These are phyloP conservation scores for Drosophila niveifrons DNA, from an alignment of 2,888 invertebrate genomes.

Conservation along the genomic window DNA sequence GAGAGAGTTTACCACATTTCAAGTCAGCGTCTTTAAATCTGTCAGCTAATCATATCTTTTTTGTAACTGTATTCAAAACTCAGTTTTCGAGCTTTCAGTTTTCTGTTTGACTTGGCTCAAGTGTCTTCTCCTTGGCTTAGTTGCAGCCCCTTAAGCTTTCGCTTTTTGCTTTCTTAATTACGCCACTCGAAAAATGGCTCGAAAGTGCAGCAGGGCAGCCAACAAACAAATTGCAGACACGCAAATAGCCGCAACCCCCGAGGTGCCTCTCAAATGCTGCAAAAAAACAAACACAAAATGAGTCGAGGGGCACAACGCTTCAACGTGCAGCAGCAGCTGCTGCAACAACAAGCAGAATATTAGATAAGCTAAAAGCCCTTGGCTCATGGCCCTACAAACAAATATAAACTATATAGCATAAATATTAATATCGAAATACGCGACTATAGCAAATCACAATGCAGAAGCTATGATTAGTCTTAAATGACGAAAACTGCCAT, in stretches of 20 bases:
- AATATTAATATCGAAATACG: slow-evolving; percentile 2
- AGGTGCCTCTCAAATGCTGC: slow-evolving; percentile 29
- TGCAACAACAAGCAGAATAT: slow-evolving; percentile 5
- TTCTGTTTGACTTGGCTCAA: slow-evolving; percentile 56
- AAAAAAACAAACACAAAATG: slow-evolving; percentile 31
- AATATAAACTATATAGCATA: background rate
- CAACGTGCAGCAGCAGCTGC: slow-evolving; percentile 5
- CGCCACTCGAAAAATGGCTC: slow-evolving; percentile 64
- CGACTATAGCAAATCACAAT: background rate
- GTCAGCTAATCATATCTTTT: slow-evolving; percentile 64
- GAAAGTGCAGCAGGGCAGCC: slow-evolving; percentile 54
- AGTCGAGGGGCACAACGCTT: slow-evolving; percentile 4
- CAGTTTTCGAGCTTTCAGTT: slow-evolving; percentile 28
- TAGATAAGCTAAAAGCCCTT: slow-evolving; percentile 1
- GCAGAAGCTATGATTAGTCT: background rate
- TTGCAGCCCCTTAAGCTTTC: slow-evolving; percentile 53
- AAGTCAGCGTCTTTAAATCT: slow-evolving; percentile 55
- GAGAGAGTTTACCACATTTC: slow-evolving; percentile 40
- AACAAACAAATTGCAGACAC: slow-evolving; percentile 66
- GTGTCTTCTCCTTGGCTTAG: slow-evolving; percentile 53
- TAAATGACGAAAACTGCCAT: background rate
- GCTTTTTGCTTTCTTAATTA: slow-evolving; percentile 72
- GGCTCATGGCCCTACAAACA: background rate
- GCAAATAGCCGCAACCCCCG: slow-evolving; percentile 64
- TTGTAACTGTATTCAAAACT: slow-evolving; percentile 46